phyloP scores from a whole-genome alignment of 2,113 vertebrate species.

The Callaeas wilsoni region DNA sequence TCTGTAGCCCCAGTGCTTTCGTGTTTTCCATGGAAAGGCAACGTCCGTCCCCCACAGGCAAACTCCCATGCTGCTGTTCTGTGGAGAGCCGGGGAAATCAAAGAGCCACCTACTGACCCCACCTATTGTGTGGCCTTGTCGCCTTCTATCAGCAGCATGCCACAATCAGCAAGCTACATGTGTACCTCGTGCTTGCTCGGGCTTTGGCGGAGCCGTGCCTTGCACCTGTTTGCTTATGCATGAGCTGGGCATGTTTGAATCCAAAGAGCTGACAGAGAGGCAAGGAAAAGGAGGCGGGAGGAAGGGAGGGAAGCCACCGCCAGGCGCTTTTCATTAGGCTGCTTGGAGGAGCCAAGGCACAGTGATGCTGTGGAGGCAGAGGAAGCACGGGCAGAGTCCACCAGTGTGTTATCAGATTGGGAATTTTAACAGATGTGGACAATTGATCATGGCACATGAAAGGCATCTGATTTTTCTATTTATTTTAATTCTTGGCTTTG shows the following conservation, averaged over 20 bases:
- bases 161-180: constrained; percentile 72
- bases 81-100: constrained; percentile 70
- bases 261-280: constrained; percentile 35
- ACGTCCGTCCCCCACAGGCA: background rate
- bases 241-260: constrained; percentile 70
- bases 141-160: constrained; percentile 65
- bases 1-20: background rate
- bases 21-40: background rate
- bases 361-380: background rate
- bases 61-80: constrained; percentile 53
- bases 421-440: background rate
- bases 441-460: background rate
- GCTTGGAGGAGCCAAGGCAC: background rate
- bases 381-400: background rate
- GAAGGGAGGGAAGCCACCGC: background rate
- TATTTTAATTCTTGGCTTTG: background rate
- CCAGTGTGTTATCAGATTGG: background rate
- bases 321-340: constrained; percentile 7
- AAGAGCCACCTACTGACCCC: constrained; percentile 77
- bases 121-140: constrained; percentile 74
- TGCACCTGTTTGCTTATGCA: constrained; percentile 82
- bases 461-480: background rate
- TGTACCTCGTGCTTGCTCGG: constrained; percentile 71
- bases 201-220: constrained; percentile 64
- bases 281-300: background rate